These are phyloP conservation scores for Apodemus sylvaticus DNA, from an alignment of 2,113 vertebrate genomes.

Conservation along the genomic window DNA sequence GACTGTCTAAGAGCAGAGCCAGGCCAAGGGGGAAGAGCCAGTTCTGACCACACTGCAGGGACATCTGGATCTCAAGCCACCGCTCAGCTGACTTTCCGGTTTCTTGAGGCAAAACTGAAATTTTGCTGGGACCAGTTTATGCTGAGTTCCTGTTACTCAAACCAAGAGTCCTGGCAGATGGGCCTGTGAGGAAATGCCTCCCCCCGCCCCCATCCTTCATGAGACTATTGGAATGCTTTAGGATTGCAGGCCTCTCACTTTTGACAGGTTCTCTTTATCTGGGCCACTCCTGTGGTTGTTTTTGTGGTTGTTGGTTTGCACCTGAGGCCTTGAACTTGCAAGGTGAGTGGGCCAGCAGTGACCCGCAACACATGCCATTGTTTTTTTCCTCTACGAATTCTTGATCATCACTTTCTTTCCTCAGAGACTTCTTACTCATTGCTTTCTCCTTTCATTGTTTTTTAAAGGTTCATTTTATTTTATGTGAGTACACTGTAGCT, in stretches of 20 bases:
- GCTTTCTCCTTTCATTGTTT: no score
- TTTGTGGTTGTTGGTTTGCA: neutral
- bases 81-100: neutral
- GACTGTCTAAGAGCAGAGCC: neutral
- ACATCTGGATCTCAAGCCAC: neutral
- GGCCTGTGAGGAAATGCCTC: neutral
- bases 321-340: no score
- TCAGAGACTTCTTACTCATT: neutral
- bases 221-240: neutral
- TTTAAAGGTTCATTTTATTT: no score
- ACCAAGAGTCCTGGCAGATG: neutral
- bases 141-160: neutral
- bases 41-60: neutral
- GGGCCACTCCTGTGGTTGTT: neutral
- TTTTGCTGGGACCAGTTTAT: neutral
- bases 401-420: neutral
- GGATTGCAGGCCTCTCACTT: neutral
- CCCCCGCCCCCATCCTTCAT: neutral
- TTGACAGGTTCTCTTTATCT: neutral
- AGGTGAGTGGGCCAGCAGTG: no score
- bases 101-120: neutral
- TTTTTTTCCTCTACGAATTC: neutral
- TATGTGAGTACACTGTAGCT: no score
- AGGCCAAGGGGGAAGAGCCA: neutral
- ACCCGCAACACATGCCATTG: neutral